Percentiles rank a stretch among this genome's conserved stretches.
Conservation (phyloP, 2,797 vertebrate genomes). For the Megalops cyprinoides region DNA sequence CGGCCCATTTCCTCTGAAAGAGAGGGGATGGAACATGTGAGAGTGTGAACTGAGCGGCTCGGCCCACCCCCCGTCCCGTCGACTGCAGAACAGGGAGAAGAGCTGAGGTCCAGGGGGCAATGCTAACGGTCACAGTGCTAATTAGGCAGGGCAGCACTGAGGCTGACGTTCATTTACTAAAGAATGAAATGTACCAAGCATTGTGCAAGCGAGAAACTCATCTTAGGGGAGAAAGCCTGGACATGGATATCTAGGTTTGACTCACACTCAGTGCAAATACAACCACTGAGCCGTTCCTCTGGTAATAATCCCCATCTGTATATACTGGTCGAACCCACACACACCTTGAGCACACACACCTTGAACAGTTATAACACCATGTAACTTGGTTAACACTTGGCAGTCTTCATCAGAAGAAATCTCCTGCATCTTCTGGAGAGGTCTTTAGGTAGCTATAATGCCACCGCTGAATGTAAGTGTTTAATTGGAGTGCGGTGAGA, state of each 20-base stretch:
- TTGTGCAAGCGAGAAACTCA: not conserved
- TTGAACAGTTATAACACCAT: no score
- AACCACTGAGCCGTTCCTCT: not conserved
- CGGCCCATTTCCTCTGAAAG: conserved; percentile 93
- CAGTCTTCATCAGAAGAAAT: no score
- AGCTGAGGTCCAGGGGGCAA: not conserved
- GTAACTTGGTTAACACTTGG: no score
- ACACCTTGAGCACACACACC: no score
- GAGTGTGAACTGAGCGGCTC: not conserved
- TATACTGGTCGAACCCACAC: no score
- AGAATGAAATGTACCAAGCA: not conserved
- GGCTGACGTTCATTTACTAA: not conserved
- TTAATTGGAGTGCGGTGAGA: no score
- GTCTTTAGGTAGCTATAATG: no score
- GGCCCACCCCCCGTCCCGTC: not conserved
- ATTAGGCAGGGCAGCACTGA: not conserved
- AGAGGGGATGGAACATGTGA: not conserved
- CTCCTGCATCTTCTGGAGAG: no score
- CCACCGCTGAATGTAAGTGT: no score
- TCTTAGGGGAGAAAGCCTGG: not conserved
- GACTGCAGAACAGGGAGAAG: not conserved
- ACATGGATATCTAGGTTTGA: not conserved
- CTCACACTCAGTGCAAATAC: not conserved
- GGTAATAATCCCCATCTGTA: no score
- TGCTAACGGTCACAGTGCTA: not conserved